Evolutionary conservation across 1,140 invertebrate genomes (phyloP), one percentile per base, ranked within the genome.

Genomic region (Leptinotarsa defecta): DNA sequence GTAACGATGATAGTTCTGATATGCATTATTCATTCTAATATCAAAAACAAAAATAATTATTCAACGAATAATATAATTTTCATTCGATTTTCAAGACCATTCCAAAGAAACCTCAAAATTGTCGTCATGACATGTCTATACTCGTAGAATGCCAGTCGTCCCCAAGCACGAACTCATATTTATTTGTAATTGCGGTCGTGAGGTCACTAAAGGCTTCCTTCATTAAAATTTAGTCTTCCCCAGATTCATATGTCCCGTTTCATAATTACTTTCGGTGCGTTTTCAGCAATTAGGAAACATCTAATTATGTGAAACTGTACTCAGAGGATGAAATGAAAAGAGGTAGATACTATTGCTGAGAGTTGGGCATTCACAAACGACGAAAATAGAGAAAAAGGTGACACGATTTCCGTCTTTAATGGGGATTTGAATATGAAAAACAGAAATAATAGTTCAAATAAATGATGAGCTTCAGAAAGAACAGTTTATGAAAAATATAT

Each of bases 201-300:
- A 57, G 52, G 52, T 57, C 52, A 57, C 52, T 57, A 19, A 57
- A 57, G 52, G 52, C 17, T 57, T 57, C 52, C 52, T 57, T 57
- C 52, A 57, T 57, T 57, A 57, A 57, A 57, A 57, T 57, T 57
- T 57, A 57, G 52, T 57, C 52, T 57, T 57, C 52, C 52, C 52
- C 52, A 57, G 52, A 57, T 57, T 19, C 52, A 19, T 19, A 57
- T 57, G 52, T 57, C 52, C 52, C 52, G 17, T 57, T 57, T 57
- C n/a, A 15, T 57, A 57, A 57, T 57, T 57, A 57, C 52, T 57
- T 57, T 57, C 52, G 52, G 15, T 57, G 52, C n/a, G 52, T 57
- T 57, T 57, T 57, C 52, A 57, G 52, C 52, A 57, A 57, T 57
- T 57, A 57, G 52, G 52, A 57, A 57, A 57, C 52, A 57, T 57